Evolutionary conservation across 2,113 vertebrate species (phyloP).

Genomic region (Gadus macrocephalus): DNA sequence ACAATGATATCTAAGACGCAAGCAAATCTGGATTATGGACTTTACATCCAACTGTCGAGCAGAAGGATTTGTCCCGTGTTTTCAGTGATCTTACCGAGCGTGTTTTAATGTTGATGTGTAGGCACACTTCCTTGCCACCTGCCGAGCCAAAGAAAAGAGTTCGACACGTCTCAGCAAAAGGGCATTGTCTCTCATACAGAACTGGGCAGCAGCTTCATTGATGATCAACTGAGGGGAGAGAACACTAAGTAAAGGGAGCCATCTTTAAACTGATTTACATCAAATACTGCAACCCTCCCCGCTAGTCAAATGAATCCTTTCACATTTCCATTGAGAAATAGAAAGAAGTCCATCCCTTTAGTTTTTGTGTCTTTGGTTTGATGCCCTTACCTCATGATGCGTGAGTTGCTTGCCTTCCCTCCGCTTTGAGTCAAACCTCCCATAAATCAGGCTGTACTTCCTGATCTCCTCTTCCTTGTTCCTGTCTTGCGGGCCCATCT

Average conservation of each 20-base stretch:
- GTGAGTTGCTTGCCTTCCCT: conserved; percentile 92
- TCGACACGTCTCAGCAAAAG: conserved; percentile 89
- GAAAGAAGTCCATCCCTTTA: not conserved
- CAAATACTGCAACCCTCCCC: no score
- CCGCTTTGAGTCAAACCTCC: conserved; percentile 90
- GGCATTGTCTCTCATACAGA: conserved; percentile 92
- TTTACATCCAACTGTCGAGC: no score
- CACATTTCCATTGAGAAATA: no score
- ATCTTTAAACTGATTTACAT: no score
- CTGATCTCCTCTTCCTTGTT: conserved; percentile 92
- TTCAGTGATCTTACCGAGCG: conserved; percentile 75
- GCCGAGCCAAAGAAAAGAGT: conserved; percentile 90
- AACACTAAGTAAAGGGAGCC: conserved; percentile 18
- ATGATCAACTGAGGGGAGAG: conserved; percentile 82
- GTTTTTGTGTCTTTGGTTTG: not conserved
- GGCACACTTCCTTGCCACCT: conserved; percentile 91
- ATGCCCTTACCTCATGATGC: conserved; percentile 84
- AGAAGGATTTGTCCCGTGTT: not conserved
- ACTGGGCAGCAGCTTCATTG: conserved; percentile 94
- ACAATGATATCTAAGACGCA: no score
- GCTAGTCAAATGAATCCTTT: no score
- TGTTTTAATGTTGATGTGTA: conserved; percentile 90
- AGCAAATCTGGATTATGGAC: no score
- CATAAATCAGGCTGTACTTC: conserved; percentile 93
- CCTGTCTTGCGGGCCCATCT: conserved; percentile 80